Base-by-base conservation (phyloP, 37 sponge, comb jelly and placozoan genomes). In the Eunapius fragilis region DNA sequence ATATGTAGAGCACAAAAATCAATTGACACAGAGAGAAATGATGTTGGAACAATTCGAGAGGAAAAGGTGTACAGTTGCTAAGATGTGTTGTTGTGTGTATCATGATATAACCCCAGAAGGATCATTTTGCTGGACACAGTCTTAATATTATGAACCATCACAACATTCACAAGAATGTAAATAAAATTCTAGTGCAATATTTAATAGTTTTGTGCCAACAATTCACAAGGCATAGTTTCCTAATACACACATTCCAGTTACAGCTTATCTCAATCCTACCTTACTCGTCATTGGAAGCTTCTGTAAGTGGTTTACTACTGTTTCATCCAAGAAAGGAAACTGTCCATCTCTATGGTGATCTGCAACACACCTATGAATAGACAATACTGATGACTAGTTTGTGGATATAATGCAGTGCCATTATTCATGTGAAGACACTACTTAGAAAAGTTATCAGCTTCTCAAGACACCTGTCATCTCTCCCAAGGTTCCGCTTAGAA, bases 241-340 rank as follows among this genome's bases (percentile, higher is more conserved):
- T 45, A 45, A 45, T 45, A 45, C 4, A 45, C 9, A 45, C 47
- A 45, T 4, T 11, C 4, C 4, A 11, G 47, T 76, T n/a, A n/a
- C n/a, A n/a, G n/a, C n/a, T 26, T 35, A 31, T 49, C 23, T 4
- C 19, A 25, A 7, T 74, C 77, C 37, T 48, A 97, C 98, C 91
- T 99, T 99, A 31, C 79, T 28, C 47, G 82, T 74, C 6, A 95
- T 86, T 36, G 96, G 94, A 17, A 99, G 91, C 10, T 69, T 25
- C 37, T 97, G 93, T 26, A 97, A 84, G 69, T 84, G 95, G 30
- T 87, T 27, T 49, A 97, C 96, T 23, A 99, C 98, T 1, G 91
- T 79, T 84, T 99, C 99, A 84, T 99, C 99, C 71, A 99, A 83
- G 75, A 84, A 99, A 34, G 99, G 99, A 68, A 95, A 97, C 78